Conservation (phyloP, 2,797 vertebrate genomes). For the Pseudochirops cupreus region DNA sequence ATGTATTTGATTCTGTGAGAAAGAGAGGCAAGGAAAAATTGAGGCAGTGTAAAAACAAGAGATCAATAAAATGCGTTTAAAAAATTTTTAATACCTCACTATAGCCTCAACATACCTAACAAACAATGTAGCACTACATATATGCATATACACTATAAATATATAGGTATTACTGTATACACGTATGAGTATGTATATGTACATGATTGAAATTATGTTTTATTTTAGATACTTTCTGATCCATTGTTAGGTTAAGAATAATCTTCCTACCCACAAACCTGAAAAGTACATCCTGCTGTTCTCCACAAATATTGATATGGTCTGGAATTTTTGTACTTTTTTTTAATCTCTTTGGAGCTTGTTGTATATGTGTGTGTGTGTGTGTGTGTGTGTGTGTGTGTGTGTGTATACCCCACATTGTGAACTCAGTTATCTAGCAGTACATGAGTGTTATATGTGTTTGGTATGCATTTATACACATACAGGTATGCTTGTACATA, state of each 20-base stretch:
- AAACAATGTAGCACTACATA: background rate
- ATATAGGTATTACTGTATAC: background rate
- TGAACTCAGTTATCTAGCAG: background rate
- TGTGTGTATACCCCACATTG: background rate
- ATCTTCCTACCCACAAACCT: background rate
- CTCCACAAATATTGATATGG: background rate
- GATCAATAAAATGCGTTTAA: background rate
- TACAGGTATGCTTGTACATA: background rate
- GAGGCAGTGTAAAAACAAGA: background rate
- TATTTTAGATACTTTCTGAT: background rate
- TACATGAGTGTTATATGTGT: background rate
- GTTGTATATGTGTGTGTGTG: too few relatives aligned
- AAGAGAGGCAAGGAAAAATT: background rate
- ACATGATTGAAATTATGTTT: background rate
- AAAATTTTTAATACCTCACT: background rate
- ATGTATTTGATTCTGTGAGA: background rate
- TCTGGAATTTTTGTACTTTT: background rate
- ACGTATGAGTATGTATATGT: background rate
- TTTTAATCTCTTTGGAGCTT: background rate
- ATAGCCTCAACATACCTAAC: background rate
- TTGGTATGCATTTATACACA: background rate
- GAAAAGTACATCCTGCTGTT: background rate
- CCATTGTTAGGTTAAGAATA: background rate
- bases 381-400: too few relatives aligned
- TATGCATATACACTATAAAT: background rate